A percentile compares a stretch with the other conserved stretches of the same genome.
These are phyloP conservation scores for Salvator merianae DNA, from an alignment of 2,113 vertebrate species.

Conservation along the genomic window DNA sequence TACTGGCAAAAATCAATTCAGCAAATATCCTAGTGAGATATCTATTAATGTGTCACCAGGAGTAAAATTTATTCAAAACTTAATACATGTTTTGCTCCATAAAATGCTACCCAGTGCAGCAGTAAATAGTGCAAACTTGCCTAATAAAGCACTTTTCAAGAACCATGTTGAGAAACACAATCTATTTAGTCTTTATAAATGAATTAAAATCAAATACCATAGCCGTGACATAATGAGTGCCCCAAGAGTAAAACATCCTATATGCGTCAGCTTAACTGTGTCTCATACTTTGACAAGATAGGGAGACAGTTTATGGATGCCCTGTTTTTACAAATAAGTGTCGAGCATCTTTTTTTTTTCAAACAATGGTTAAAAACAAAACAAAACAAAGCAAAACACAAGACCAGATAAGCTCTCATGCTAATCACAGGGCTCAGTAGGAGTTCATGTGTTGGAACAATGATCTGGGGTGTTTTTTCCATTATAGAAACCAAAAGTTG, in stretches of 20 bases:
- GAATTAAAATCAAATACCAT: conserved; percentile 54
- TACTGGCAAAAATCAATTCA: conserved; percentile 70
- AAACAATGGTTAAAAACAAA: conserved; percentile 32
- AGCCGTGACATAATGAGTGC: conserved; percentile 51
- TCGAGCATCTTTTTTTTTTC: conserved; percentile 26
- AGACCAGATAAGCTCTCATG: neutral
- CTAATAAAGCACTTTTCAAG: conserved; percentile 52
- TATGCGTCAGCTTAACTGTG: conserved; percentile 57
- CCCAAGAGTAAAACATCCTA: conserved; percentile 58
- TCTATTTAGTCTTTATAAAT: conserved; percentile 41
- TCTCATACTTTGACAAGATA: conserved; percentile 54
- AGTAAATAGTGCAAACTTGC: conserved; percentile 57
- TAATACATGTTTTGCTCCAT: conserved; percentile 51
- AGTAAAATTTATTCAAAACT: conserved; percentile 73
- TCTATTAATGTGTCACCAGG: conserved; percentile 71
- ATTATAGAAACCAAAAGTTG: conserved; percentile 15
- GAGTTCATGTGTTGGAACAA: neutral
- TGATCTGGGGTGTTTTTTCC: neutral
- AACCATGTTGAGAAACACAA: conserved; percentile 58
- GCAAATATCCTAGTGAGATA: conserved; percentile 62
- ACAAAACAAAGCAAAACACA: neutral
- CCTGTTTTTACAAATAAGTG: conserved; percentile 28
- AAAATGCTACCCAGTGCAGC: conserved; percentile 51
- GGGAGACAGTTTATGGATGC: conserved; percentile 2
- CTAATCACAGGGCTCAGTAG: neutral